Percentiles rank a stretch among this genome's conserved stretches.
These are phyloP conservation scores for Frankliniella fusca DNA, from an alignment of 2,888 invertebrate genomes.

Conservation along the genomic window DNA sequence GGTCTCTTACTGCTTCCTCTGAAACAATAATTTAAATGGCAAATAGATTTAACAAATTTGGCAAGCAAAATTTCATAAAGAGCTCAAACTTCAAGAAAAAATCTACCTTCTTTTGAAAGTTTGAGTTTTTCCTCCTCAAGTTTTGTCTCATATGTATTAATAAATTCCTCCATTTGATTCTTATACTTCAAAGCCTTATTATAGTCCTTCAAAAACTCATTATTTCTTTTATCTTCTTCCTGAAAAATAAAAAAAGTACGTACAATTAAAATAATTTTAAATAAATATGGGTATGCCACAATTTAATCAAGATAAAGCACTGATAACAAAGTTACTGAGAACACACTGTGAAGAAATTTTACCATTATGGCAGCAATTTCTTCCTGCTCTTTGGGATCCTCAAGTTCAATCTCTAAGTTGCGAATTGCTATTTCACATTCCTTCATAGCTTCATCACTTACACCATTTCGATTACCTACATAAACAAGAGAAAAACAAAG, in stretches of 20 bases:
- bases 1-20: not conserved
- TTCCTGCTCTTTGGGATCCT: not conserved
- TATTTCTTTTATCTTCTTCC: not conserved
- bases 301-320: not conserved
- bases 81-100: no score
- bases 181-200: not conserved
- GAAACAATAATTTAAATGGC: not conserved
- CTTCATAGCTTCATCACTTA: not conserved
- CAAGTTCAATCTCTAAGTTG: not conserved
- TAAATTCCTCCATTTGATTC: not conserved
- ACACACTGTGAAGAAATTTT: not conserved
- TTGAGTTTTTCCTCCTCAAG: not conserved
- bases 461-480: not conserved
- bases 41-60: not conserved
- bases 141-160: not conserved
- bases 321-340: no score
- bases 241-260: not conserved
- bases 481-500: not conserved
- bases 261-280: not conserved
- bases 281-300: not conserved
- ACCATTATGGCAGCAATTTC: not conserved
- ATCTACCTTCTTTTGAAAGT: not conserved
- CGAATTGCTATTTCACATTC: not conserved
- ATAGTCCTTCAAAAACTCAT: not conserved
- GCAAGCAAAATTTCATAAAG: no score